Evolutionary conservation across 2,113 vertebrate genomes (phyloP).

Genomic region (Embiotoca jacksoni): DNA sequence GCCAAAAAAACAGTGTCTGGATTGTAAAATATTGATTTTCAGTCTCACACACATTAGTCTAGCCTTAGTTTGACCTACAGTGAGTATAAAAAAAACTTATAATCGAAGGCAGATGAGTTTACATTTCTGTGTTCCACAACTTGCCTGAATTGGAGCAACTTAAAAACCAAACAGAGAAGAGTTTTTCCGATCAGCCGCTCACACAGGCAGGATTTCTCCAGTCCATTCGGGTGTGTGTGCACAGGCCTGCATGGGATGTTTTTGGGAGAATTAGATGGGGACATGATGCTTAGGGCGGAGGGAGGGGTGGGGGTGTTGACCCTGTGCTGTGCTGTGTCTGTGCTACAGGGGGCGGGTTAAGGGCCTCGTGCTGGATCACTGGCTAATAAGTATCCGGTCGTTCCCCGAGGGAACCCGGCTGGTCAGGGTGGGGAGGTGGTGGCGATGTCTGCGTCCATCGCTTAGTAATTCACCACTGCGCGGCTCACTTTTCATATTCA

Average conservation of each 20-base stretch:
- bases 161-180: neutral
- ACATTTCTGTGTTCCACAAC: slow-evolving; percentile 3
- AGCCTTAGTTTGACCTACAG: neutral
- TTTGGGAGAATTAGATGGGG: slow-evolving; percentile 17
- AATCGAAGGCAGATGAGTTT: slow-evolving; percentile 13
- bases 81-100: neutral
- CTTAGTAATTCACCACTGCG: neutral
- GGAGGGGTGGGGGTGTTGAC: slow-evolving; percentile 19
- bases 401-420: slow-evolving; percentile 22
- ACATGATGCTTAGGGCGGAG: neutral
- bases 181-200: neutral
- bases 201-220: neutral
- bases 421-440: slow-evolving; percentile 14
- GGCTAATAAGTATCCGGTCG: slow-evolving; percentile 55
- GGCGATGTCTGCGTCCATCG: slow-evolving; percentile 19
- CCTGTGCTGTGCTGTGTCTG: slow-evolving; percentile 31
- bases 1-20: neutral
- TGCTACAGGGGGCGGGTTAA: slow-evolving; percentile 40
- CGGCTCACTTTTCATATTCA: neutral
- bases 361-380: slow-evolving; percentile 58
- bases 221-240: slow-evolving; percentile 12
- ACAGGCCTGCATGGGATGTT: neutral
- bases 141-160: neutral
- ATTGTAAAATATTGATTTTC: neutral
- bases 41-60: rapidly evolving